Evolutionary conservation across 2,113 vertebrate genomes (phyloP), one percentile per base, ranked within the genome.

Genomic region (Balaenoptera acutorostrata): DNA sequence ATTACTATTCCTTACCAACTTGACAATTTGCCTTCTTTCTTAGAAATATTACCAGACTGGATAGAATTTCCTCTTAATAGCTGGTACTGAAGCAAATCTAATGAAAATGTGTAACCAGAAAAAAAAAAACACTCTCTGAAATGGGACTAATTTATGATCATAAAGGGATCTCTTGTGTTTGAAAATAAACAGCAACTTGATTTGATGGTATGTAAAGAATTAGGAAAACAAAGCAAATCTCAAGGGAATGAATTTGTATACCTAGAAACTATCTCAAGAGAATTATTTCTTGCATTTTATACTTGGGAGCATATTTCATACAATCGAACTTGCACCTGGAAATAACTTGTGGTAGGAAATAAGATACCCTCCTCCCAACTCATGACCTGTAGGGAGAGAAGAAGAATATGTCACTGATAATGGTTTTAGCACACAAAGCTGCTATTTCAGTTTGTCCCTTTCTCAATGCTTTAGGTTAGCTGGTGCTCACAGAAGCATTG

Each of bases 281-380:
- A 98, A 98, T 97, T 92, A 81, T 98, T 98, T 98, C 97, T 98
- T 98, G 96, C 88, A 97, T 93, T 6, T 71, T 91, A 87, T 98
- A 93, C 78, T 96, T 95, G 95, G 78, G 95, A 87, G 27, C 95
- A 59, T 74, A 96, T 97, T 98, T 98, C 96, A 92, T 96, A 93
- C 46, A 92, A 96, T 96, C 89, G 80, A 97, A 98, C 97, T 98
- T 98, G 95, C 72, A 98, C 98, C 97, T 93, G 93, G 98, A 98
- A 98, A 97, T 98, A 98, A 98, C 98, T 98, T 98, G 95, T 98
- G 98, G 95, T 84, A 94, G 98, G 98, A 98, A 98, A 97, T 97
- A 98, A 98, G 97, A 97, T 97, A 83, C 23, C 52, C 33, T 98
- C 91, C 93, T 93, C 90, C 1, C 27, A 97, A 96, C 96, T 57